Evolutionary conservation across 2,797 vertebrate species (phyloP).

Genomic region (Anguilla marmorata): DNA sequence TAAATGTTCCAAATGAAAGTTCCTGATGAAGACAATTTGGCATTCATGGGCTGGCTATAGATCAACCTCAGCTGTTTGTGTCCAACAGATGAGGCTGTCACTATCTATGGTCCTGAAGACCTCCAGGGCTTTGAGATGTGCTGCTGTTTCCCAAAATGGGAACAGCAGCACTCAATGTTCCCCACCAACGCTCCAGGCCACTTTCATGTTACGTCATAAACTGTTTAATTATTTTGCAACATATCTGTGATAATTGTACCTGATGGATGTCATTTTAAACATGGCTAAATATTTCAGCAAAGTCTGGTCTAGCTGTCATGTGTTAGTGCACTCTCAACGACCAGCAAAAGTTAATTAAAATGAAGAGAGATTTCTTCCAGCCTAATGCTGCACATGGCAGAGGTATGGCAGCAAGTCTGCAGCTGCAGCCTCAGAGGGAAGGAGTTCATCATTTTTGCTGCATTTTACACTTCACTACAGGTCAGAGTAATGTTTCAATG

Average conservation of each 20-base stretch:
- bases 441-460: not conserved
- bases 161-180: too few relatives aligned
- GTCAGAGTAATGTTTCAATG: not conserved
- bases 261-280: not conserved
- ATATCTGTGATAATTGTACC: not conserved
- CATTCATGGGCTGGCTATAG: not conserved
- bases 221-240: not conserved
- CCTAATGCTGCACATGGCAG: too few relatives aligned
- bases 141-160: too few relatives aligned
- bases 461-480: not conserved
- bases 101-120: not conserved
- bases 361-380: too few relatives aligned
- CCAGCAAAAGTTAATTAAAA: not conserved
- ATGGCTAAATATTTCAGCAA: slow-evolving; percentile 22
- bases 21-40: not conserved
- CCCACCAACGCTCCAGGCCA: too few relatives aligned
- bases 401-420: not conserved
- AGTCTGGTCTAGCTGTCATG: not conserved
- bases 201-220: not conserved
- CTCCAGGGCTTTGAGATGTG: not conserved
- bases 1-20: not conserved
- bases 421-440: not conserved
- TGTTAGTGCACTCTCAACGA: not conserved
- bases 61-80: not conserved
- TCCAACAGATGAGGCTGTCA: not conserved